Base-by-base conservation (phyloP, 2,797 vertebrate species). In the Cossypha caffra region DNA sequence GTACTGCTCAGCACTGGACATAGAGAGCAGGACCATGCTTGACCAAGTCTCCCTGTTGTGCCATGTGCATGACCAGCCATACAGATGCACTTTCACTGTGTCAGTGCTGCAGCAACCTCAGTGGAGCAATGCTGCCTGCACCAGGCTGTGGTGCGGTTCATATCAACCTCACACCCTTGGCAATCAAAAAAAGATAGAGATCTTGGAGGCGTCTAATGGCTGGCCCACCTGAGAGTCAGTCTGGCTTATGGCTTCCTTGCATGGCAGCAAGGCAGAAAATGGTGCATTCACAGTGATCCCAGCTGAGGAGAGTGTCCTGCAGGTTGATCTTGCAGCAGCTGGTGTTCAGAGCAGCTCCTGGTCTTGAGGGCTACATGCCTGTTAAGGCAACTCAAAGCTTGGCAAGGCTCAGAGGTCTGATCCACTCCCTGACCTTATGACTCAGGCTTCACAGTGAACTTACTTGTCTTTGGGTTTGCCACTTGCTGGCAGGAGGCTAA, bases 21-120 rank as follows among this genome's bases (percentile, higher is more conserved):
- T 0, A 19, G 45, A 26, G 0, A 5, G 52, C 54, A 67, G 50
- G 43, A 31, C 38, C 23, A 13, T 0, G 1, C 42, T 45, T 69
- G 75, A 21, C 10, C 67, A 50, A 67, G 29, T 47, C 26, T 77
- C 21, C 43, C 76, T 71, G 11, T 9, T 57, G 52, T 78, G 73
- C 40, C 61, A 33, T 1, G 0, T 1, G 7, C 15, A 13, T 5
- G 23, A 31, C 5, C 58, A 68, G 33, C 28, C 29, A 6, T 14
- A 33, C 3, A 38, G 38, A 12, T 29, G 55, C 11, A 33, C 10
- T 38, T 85, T 38, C 9, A 6, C 58, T 64, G 20, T 52, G 58
- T 45, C 38, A 29, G 25, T 64, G 58, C 75, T 40, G 35, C 42
- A 85, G 58, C 37, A 85, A 61, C 24, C 20, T 72, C 2, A 2